Conservation (phyloP, 2,888 invertebrate species). For the Protula sp. region DNA sequence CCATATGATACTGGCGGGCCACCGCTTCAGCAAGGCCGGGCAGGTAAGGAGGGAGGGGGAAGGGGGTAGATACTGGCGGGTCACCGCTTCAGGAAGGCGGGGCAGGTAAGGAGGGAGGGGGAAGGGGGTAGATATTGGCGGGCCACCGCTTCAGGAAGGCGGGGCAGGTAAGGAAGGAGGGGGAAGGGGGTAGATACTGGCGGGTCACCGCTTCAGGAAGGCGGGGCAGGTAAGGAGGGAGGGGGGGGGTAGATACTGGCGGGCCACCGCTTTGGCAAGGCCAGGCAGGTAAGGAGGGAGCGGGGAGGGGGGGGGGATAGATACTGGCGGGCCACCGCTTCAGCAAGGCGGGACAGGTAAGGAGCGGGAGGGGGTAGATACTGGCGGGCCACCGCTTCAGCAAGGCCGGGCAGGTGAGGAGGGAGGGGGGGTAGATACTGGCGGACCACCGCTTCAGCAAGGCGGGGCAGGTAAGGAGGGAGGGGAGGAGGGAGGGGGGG, state of each 20-base stretch:
- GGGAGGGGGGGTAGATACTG: too few species aligned
- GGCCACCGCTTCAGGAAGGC: conserved; percentile 93
- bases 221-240: conserved; percentile 71
- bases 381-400: conserved; percentile 92
- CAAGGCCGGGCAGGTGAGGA: conserved; percentile 73
- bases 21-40: conserved; percentile 87
- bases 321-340: conserved; percentile 93
- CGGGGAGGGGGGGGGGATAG: too few species aligned
- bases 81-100: conserved; percentile 87
- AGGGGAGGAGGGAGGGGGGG: too few species aligned
- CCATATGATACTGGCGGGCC: conserved; percentile 92
- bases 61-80: conserved; percentile 94
- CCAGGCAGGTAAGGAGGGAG: too few species aligned
- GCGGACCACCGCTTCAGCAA: conserved; percentile 93
- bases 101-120: conserved; percentile 65
- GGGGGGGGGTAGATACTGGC: too few species aligned
- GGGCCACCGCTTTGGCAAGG: too few species aligned
- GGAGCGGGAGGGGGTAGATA: too few species aligned
- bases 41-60: too few species aligned
- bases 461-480: conserved; percentile 71
- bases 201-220: conserved; percentile 91
- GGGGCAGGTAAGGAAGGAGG: conserved; percentile 66
- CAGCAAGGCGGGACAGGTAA: conserved; percentile 78
- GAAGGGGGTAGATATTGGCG: conserved; percentile 87
- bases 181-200: too few species aligned